Percentiles rank a stretch among this genome's conserved stretches.
Conservation (phyloP, 2,113 vertebrate species). For the Arenaria interpres region DNA sequence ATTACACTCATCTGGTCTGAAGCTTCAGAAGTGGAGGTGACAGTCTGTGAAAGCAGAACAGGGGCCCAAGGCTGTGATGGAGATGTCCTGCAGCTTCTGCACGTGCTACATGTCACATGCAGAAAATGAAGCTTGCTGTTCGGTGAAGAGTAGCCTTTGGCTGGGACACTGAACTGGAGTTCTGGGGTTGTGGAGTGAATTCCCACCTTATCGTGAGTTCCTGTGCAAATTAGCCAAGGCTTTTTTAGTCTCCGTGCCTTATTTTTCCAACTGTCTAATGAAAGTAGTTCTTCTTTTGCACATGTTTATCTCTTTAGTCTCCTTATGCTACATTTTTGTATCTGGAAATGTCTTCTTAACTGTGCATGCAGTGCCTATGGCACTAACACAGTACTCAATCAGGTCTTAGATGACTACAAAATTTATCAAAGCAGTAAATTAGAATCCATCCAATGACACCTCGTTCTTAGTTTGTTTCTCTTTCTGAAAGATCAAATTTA, state of each 20-base stretch:
- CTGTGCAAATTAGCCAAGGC: not conserved
- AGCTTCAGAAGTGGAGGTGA: not conserved
- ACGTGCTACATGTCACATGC: fast-evolving
- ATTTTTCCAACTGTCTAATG: not conserved
- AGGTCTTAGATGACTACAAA: not conserved
- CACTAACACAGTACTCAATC: not conserved
- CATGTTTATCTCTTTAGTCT: not conserved
- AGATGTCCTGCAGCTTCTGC: not conserved
- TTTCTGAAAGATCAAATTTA: not conserved
- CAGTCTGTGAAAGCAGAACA: not conserved
- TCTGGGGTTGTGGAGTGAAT: not conserved
- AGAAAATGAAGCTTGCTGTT: not conserved
- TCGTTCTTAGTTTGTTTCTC: not conserved
- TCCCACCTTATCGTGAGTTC: not conserved
- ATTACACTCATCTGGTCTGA: not conserved
- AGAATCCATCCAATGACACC: not conserved
- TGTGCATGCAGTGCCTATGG: not conserved
- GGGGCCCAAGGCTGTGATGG: not conserved
- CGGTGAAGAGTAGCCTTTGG: not conserved
- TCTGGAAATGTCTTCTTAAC: not conserved
- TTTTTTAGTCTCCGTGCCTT: not conserved
- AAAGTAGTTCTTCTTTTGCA: not conserved
- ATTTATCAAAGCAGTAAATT: not conserved
- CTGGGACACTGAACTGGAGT: not conserved
- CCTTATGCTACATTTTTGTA: not conserved